These are phyloP conservation scores for Drosophila prosaltans DNA, from an alignment of 1,140 invertebrate genomes.

Conservation along the genomic window DNA sequence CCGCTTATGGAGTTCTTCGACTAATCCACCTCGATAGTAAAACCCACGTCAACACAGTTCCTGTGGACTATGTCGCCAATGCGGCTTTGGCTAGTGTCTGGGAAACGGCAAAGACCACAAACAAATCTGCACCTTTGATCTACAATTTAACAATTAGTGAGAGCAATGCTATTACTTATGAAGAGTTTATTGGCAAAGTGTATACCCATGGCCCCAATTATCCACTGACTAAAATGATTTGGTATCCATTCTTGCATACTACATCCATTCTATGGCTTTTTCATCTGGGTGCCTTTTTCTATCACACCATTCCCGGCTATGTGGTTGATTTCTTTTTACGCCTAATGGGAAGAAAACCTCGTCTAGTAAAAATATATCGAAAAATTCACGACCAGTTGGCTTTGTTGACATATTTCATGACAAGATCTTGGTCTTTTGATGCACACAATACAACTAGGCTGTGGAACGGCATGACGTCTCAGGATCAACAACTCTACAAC, in stretches of 20 bases:
- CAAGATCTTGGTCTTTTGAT: conserved; percentile 87
- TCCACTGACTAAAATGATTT: conserved; percentile 82
- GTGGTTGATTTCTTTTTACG: conserved; percentile 84
- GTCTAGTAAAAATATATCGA: conserved; percentile 87
- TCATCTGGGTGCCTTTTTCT: conserved; percentile 83
- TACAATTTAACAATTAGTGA: conserved; percentile 88
- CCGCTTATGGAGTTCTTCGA: conserved; percentile 89
- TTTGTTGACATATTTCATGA: conserved; percentile 87
- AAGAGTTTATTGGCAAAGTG: conserved; percentile 82
- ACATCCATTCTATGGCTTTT: conserved; percentile 76
- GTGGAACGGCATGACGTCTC: conserved; percentile 84
- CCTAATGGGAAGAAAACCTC: conserved; percentile 76
- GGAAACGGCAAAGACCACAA: conserved; percentile 84
- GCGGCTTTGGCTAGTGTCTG: conserved; percentile 89
- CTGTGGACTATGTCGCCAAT: conserved; percentile 91
- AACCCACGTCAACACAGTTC: conserved; percentile 88
- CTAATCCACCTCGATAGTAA: conserved; percentile 85
- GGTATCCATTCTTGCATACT: conserved; percentile 83
- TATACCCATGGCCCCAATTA: conserved; percentile 56
- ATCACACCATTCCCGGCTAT: conserved; percentile 86
- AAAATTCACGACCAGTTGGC: conserved; percentile 88
- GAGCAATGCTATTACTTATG: conserved; percentile 86
- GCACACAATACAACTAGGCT: conserved; percentile 87
- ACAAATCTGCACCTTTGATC: conserved; percentile 82
- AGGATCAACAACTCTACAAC: conserved; percentile 87